A percentile compares a stretch with the other conserved stretches of the same genome.
Evolutionary conservation across 1,140 invertebrate species (phyloP).

Genomic region (Pygmarrhopalites habei): DNA sequence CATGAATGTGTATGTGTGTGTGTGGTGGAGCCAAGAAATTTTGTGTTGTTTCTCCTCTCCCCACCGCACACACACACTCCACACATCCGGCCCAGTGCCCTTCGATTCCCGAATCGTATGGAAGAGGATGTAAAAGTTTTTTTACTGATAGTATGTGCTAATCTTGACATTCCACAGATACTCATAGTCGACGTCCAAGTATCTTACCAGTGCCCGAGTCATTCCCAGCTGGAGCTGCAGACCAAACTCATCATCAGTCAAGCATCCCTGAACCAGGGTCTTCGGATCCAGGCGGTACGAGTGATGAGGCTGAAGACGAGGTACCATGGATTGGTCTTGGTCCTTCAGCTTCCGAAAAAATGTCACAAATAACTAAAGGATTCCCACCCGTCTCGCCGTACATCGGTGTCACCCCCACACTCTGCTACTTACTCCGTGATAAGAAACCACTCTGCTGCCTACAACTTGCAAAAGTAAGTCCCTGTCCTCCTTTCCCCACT

Average conservation of each 20-base stretch:
- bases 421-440: constrained; percentile 92
- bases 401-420: constrained; percentile 91
- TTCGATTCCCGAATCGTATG: no score
- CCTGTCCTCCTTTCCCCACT: no score
- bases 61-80: no score
- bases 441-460: constrained; percentile 94
- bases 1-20: no score
- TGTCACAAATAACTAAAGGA: constrained; percentile 79
- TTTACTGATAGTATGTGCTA: no score
- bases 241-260: constrained; percentile 55
- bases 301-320: constrained; percentile 78
- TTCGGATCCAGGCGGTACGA: constrained; percentile 59
- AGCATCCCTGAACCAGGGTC: background rate
- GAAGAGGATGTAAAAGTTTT: no score
- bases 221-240: constrained; percentile 46
- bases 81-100: no score
- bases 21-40: no score
- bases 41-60: no score
- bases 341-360: constrained; percentile 70
- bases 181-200: constrained; percentile 70
- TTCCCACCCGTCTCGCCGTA: constrained; percentile 96
- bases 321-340: constrained; percentile 82
- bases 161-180: no score
- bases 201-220: constrained; percentile 82
- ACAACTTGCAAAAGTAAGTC: constrained; percentile 73